These are phyloP conservation scores for Bucorvus abyssinicus DNA, from an alignment of 2,797 vertebrate genomes.

Conservation along the genomic window DNA sequence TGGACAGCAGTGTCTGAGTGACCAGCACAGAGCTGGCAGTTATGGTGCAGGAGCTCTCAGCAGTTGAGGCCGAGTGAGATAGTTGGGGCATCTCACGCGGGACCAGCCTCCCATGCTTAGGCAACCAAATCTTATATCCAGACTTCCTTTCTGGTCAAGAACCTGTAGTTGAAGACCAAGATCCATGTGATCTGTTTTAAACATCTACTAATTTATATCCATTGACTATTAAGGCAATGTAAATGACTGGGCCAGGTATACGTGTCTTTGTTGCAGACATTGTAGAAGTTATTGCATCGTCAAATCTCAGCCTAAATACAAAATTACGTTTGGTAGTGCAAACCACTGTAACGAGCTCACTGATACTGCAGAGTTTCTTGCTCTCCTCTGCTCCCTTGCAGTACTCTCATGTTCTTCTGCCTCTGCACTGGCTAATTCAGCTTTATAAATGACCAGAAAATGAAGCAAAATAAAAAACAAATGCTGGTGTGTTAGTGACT, in stretches of 20 bases:
- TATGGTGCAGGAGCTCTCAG: background rate
- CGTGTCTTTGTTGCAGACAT: background rate
- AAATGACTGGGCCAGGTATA: background rate
- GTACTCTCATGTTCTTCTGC: background rate
- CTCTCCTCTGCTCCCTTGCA: background rate
- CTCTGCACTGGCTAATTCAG: background rate
- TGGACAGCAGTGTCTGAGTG: background rate
- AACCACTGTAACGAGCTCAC: background rate
- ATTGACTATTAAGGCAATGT: background rate
- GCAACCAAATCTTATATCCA: background rate
- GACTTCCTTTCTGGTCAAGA: background rate
- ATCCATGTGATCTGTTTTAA: background rate
- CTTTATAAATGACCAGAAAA: background rate
- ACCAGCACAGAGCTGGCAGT: background rate
- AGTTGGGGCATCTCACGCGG: fast-evolving
- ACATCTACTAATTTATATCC: background rate
- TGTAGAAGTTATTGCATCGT: background rate
- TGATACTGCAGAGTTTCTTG: background rate
- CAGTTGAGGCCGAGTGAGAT: background rate
- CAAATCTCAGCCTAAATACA: background rate
- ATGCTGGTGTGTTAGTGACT: background rate
- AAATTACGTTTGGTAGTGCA: background rate
- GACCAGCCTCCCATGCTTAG: background rate
- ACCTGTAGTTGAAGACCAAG: background rate
- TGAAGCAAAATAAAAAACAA: background rate